Percentiles rank a stretch among this genome's conserved stretches.
Evolutionary conservation across 2,888 invertebrate species (phyloP).

Genomic region (Lithosia quadra): DNA sequence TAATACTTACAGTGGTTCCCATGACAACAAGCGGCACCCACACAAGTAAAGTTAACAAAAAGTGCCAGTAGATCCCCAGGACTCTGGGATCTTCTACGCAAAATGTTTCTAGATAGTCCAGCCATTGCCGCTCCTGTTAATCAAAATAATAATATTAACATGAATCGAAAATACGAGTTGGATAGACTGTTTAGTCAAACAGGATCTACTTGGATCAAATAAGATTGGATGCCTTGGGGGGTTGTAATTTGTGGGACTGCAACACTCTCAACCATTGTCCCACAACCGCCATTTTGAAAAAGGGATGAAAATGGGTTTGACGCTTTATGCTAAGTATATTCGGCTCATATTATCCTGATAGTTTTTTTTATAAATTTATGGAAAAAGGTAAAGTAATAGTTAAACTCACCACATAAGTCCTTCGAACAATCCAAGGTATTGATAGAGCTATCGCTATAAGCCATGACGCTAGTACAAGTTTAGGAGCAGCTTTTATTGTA

Average conservation of each 20-base stretch:
- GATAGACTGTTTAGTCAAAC: too few relatives aligned
- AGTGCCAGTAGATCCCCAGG: conserved; percentile 92
- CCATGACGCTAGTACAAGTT: conserved; percentile 90
- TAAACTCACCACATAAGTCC: conserved; percentile 86
- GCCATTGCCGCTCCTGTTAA: conserved; percentile 90
- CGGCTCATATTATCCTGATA: too few relatives aligned
- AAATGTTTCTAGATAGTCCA: conserved; percentile 91
- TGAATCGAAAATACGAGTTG: not conserved
- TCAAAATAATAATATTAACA: not conserved
- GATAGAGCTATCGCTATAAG: conserved; percentile 88
- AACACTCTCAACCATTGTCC: too few relatives aligned
- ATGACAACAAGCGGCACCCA: conserved; percentile 92
- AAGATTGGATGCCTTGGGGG: too few relatives aligned
- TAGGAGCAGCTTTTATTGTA: conserved; percentile 88
- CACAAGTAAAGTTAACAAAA: conserved; percentile 91
- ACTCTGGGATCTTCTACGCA: conserved; percentile 90
- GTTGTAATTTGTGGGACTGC: too few relatives aligned
- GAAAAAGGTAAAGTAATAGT: too few relatives aligned
- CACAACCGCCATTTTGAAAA: too few relatives aligned
- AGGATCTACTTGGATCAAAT: too few relatives aligned
- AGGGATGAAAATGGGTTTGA: too few relatives aligned
- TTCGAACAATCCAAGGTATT: conserved; percentile 88
- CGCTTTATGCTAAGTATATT: too few relatives aligned
- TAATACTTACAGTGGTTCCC: conserved; percentile 89
- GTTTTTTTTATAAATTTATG: too few relatives aligned